These are phyloP conservation scores for Pterostichus niger DNA, from an alignment of 2,888 invertebrate species.

Conservation along the genomic window DNA sequence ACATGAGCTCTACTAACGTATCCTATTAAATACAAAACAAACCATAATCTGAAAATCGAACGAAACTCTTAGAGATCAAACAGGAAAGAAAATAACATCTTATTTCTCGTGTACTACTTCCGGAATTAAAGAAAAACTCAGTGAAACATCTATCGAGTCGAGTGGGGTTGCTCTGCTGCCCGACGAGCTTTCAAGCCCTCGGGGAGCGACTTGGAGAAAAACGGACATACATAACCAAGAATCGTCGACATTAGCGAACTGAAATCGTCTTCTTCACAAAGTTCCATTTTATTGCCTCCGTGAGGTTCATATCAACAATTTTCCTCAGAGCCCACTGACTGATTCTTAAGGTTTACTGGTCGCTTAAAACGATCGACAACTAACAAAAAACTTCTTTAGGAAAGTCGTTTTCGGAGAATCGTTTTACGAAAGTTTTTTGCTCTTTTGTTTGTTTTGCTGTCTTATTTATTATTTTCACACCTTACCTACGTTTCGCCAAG, in stretches of 20 bases:
- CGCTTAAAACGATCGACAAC: slow-evolving; percentile 35
- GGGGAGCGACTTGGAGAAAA: slow-evolving; percentile 6
- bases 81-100: slow-evolving; percentile 52
- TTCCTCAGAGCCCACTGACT: slow-evolving; percentile 1
- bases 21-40: slow-evolving; percentile 37
- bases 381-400: slow-evolving; percentile 40
- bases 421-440: slow-evolving; percentile 10
- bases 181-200: neutral
- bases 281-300: slow-evolving; percentile 54
- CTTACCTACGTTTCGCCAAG: neutral
- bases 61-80: slow-evolving; percentile 28
- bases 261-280: slow-evolving; percentile 42
- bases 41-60: slow-evolving; percentile 29
- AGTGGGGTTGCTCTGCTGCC: neutral
- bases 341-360: slow-evolving; percentile 4
- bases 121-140: slow-evolving; percentile 58
- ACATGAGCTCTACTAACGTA: neutral
- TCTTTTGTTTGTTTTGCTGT: slow-evolving; percentile 12
- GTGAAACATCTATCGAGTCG: slow-evolving; percentile 32
- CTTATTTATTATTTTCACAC: slow-evolving; percentile 25
- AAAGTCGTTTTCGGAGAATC: slow-evolving; percentile 14
- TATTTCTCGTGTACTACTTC: slow-evolving; percentile 30
- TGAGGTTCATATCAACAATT: slow-evolving; percentile 56
- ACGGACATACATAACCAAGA: slow-evolving; percentile 50
- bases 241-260: slow-evolving; percentile 36